These are phyloP conservation scores for Acheta domesticus DNA, from an alignment of 2,888 invertebrate genomes.

Conservation along the genomic window DNA sequence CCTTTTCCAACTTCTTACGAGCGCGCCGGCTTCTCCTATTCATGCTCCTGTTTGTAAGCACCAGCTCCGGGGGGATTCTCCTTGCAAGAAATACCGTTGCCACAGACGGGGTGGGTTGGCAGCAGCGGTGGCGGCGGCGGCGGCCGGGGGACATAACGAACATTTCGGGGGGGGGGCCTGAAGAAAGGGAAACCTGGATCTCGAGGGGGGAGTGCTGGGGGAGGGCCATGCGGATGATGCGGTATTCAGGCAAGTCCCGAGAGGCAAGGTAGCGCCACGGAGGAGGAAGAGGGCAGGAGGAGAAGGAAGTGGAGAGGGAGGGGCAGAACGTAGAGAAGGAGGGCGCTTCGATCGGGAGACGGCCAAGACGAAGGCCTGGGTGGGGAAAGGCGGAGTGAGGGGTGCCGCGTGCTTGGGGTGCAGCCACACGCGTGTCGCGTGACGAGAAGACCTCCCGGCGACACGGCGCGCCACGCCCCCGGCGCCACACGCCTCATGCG, in stretches of 20 bases:
- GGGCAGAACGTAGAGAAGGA: neutral
- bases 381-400: too few species aligned
- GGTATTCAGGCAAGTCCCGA: neutral
- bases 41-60: neutral
- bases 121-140: neutral
- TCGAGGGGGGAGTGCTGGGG: neutral
- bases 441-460: too few species aligned
- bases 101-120: conserved; percentile 7
- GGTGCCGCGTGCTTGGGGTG: too few species aligned
- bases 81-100: conserved; percentile 34
- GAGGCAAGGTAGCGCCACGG: neutral
- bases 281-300: neutral
- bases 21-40: neutral
- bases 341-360: too few species aligned
- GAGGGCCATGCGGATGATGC: neutral
- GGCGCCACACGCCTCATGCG: too few species aligned
- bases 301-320: neutral
- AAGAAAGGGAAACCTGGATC: neutral
- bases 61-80: neutral
- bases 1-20: neutral
- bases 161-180: conserved; percentile 19
- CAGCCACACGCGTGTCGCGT: too few species aligned
- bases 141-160: neutral
- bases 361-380: too few species aligned
- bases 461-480: too few species aligned